Conservation (phyloP, 53 echinoderm and acorn worm species). For the Mesocentrotus franciscanus region DNA sequence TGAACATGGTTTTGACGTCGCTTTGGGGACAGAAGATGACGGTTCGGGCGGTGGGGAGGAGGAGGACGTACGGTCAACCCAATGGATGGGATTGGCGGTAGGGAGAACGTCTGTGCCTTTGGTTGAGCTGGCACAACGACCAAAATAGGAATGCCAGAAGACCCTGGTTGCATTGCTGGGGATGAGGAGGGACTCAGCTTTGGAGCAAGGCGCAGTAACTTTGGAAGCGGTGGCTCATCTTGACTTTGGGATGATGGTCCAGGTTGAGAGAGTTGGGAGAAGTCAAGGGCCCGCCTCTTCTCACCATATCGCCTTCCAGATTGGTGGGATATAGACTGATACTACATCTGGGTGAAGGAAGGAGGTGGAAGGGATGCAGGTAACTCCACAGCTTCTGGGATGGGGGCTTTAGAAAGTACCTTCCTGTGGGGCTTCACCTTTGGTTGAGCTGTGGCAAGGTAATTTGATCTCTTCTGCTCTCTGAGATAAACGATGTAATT, state of each 20-base stretch:
- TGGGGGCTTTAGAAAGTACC: constrained; percentile 28
- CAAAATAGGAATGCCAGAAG: not conserved
- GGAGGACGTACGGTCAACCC: too few relatives aligned
- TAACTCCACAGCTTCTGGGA: constrained; percentile 18
- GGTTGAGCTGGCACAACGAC: not conserved
- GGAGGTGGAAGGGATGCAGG: constrained; percentile 60
- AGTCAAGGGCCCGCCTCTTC: constrained; percentile 57
- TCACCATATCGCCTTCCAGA: constrained; percentile 60
- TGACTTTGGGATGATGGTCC: too few relatives aligned
- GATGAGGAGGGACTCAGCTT: not conserved
- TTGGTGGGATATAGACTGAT: not conserved
- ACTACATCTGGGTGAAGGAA: constrained; percentile 10
- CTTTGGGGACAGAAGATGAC: not conserved
- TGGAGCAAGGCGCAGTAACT: not conserved
- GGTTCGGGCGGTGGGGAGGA: not conserved
- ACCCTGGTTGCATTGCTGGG: not conserved
- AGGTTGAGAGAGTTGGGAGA: not conserved
- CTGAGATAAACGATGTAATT: constrained; percentile 34
- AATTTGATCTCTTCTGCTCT: constrained; percentile 63
- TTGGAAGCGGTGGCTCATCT: too few relatives aligned
- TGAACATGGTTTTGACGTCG: not conserved
- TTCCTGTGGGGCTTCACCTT: constrained; percentile 50
- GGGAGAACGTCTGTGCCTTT: constrained; percentile 33
- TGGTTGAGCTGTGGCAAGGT: constrained; percentile 42
- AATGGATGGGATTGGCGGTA: too few relatives aligned